Evolutionary conservation across 2,113 vertebrate species (phyloP).

Genomic region (Notothenia coriiceps): DNA sequence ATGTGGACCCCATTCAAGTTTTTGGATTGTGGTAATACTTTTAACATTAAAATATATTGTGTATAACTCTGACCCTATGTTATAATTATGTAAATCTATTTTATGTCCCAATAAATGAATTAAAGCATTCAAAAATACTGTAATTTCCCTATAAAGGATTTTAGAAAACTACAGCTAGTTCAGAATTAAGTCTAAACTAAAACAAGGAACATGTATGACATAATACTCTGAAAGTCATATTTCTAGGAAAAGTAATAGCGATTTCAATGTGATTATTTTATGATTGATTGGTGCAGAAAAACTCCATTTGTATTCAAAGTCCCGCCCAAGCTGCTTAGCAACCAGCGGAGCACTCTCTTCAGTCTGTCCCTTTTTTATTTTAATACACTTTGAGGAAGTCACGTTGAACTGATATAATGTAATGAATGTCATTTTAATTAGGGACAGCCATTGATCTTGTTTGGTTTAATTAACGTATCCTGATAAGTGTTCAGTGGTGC

Average conservation of each 20-base stretch:
- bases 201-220: too few species aligned
- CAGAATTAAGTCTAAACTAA: too few species aligned
- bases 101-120: too few species aligned
- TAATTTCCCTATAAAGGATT: too few species aligned
- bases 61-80: too few species aligned
- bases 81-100: too few species aligned
- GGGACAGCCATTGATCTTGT: constrained; percentile 14
- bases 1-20: background rate
- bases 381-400: constrained; percentile 1
- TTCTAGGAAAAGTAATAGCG: background rate
- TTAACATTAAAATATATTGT: too few species aligned
- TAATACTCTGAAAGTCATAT: too few species aligned
- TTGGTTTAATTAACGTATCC: constrained; percentile 37
- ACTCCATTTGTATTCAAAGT: too few species aligned
- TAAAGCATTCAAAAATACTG: too few species aligned
- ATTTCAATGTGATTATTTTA: background rate
- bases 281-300: background rate
- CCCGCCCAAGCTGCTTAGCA: background rate
- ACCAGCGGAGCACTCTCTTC: background rate
- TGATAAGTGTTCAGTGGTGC: background rate
- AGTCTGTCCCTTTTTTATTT: background rate
- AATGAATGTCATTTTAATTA: constrained; percentile 23
- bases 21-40: background rate
- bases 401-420: constrained; percentile 7
- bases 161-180: too few species aligned